Evolutionary conservation across 2,797 vertebrate species (phyloP).

Genomic region (Orientallactaga sibirica): DNA sequence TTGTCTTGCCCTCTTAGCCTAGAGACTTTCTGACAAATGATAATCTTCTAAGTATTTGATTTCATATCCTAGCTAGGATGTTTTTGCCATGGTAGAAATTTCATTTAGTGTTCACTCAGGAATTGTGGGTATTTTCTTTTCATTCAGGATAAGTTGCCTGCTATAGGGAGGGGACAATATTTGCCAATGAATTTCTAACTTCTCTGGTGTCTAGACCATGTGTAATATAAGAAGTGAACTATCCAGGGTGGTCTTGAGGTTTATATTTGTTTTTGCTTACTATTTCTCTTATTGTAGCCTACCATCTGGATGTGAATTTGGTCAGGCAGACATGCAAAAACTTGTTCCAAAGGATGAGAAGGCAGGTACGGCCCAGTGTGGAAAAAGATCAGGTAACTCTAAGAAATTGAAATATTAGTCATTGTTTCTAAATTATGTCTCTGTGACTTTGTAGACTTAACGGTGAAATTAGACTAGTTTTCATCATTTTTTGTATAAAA

Average conservation of each 20-base stretch:
- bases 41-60: conserved; percentile 39
- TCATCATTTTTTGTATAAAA: too few relatives aligned
- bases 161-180: background rate
- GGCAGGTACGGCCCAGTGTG: conserved; percentile 88
- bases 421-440: conserved; percentile 46
- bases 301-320: conserved; percentile 97
- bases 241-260: background rate
- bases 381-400: conserved; percentile 92
- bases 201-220: background rate
- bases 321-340: conserved; percentile 98
- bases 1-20: conserved; percentile 11
- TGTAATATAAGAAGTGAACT: background rate
- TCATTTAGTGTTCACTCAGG: conserved; percentile 12
- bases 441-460: conserved; percentile 30
- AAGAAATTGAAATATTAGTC: conserved; percentile 75
- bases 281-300: conserved; percentile 88
- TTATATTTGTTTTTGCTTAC: background rate
- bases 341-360: conserved; percentile 97
- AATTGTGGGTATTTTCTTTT: conserved; percentile 42
- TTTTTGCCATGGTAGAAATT: background rate
- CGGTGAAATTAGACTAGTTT: background rate
- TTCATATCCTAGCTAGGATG: background rate
- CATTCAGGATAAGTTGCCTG: conserved; percentile 13
- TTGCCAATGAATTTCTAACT: background rate
- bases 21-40: background rate